phyloP scores from a whole-genome alignment of 1,140 invertebrate species.

The Yoshiicerus persimilis region DNA sequence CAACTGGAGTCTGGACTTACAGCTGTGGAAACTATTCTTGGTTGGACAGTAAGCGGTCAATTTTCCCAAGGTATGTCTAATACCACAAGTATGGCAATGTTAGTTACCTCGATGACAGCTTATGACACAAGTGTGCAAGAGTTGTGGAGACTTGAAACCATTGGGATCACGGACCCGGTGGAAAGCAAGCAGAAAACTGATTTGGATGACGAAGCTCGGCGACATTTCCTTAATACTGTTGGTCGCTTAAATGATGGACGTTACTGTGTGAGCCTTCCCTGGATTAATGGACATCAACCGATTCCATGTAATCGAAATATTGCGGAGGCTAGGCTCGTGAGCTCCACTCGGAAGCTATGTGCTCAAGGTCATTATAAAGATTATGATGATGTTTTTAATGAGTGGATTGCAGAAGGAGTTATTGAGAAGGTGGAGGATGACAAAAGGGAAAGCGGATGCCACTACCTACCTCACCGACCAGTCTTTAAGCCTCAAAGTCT shows the following conservation, averaged over 20 bases:
- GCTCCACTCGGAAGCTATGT: too few relatives aligned
- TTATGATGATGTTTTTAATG: too few relatives aligned
- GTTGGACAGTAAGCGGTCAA: constrained; percentile 52
- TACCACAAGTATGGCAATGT: not conserved
- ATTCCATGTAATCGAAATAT: too few relatives aligned
- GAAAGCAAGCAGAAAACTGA: constrained; percentile 23
- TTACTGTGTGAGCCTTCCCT: too few relatives aligned
- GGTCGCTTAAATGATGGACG: not conserved
- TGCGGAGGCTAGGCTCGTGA: too few relatives aligned
- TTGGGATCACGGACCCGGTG: constrained; percentile 39
- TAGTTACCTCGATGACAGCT: not conserved
- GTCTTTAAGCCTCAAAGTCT: too few relatives aligned
- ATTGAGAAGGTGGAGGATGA: too few relatives aligned
- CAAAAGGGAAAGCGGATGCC: too few relatives aligned
- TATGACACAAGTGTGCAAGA: not conserved
- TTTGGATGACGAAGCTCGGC: not conserved
- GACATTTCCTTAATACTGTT: constrained; percentile 36
- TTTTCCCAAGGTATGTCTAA: not conserved
- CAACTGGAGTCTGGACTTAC: constrained; percentile 29
- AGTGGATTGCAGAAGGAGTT: too few relatives aligned
- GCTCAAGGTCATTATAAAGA: too few relatives aligned
- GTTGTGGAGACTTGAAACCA: constrained; percentile 53
- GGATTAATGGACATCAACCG: too few relatives aligned
- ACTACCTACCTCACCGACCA: too few relatives aligned
- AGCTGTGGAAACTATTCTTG: constrained; percentile 50